Evolutionary conservation across 2,797 vertebrate genomes (phyloP), one percentile per base, ranked within the genome.

Genomic region (Enteromius thamalakanensis): DNA sequence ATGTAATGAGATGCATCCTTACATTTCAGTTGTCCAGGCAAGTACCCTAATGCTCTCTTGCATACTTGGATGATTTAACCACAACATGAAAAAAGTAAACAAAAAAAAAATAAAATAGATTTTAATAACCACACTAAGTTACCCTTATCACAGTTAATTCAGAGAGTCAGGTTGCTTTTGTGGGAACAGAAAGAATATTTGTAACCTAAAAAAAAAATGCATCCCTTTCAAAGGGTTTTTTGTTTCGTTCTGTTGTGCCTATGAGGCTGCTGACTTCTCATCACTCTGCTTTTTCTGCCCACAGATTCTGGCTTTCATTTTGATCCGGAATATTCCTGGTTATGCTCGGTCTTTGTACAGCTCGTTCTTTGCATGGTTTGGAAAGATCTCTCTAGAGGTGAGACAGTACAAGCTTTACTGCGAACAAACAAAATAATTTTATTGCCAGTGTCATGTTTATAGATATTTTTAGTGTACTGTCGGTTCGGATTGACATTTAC

Each of bases 311-410:
- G 96, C 97, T 70, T 99, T 99, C 91, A 92, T 99, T 87, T 95
- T 99, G 40, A 99, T 99, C 92, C 95, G 98, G 91, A 99, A 99
- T 94, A 97, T 99, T 93, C 97, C 97, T n/a, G 97, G 98, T 62
- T 98, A 97, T 8, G 94, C 94, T 42, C 96, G 98, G 87, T 99
- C 98, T 49, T 87, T 99, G 69, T 99, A 99, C 17, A 99, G 98
- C 92, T 98, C 98, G 0, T 99, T 99, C 93, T 99, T 99, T 77
- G 96, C 98, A 17, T 99, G 98, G 98, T 99, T 99, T 81, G 98
- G 98, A 88, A 99, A 95, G 94, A 99, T 99, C 89, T 99, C 98
- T 32, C 90, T 99, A 80, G 98, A 99, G 96, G 98, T 98, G 90
- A 94, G 96, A 53, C 12, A 1, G 68, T 40, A 26, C 12, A 72